Conservation (phyloP, 2,888 invertebrate species). For the Lymantria monacha region DNA sequence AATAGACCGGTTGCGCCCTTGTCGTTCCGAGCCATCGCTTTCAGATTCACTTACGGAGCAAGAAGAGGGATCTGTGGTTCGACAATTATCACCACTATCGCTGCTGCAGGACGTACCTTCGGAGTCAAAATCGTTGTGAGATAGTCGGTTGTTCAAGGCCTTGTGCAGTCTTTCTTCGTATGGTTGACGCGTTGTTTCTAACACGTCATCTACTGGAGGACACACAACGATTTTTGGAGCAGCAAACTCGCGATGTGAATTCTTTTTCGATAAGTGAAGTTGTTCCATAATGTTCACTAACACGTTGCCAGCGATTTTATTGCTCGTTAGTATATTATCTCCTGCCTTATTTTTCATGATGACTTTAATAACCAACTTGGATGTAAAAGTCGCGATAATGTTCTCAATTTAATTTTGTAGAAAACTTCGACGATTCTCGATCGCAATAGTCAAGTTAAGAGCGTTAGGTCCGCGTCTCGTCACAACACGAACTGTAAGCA, state of each 20-base stretch:
- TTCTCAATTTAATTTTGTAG: slow-evolving; percentile 33
- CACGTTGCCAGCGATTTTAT: slow-evolving; percentile 55
- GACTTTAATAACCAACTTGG: slow-evolving; percentile 33
- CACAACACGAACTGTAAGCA: background rate
- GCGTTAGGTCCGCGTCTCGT: slow-evolving; percentile 16
- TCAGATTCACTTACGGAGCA: slow-evolving; percentile 84
- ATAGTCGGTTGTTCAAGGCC: slow-evolving; percentile 84
- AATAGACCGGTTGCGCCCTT: slow-evolving; percentile 76
- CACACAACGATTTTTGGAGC: slow-evolving; percentile 75
- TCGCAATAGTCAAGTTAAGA: slow-evolving; percentile 28
- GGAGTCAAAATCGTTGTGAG: slow-evolving; percentile 72
- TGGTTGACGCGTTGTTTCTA: slow-evolving; percentile 78
- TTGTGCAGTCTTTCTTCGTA: slow-evolving; percentile 85
- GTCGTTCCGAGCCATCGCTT: slow-evolving; percentile 82
- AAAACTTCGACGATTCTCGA: slow-evolving; percentile 61
- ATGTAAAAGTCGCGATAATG: background rate
- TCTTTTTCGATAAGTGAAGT: slow-evolving; percentile 45
- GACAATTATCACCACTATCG: slow-evolving; percentile 66
- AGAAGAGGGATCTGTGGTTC: slow-evolving; percentile 70
- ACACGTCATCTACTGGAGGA: slow-evolving; percentile 76
- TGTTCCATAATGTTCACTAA: slow-evolving; percentile 50
- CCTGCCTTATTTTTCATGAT: slow-evolving; percentile 69
- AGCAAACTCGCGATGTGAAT: slow-evolving; percentile 54
- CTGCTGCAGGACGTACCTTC: slow-evolving; percentile 72
- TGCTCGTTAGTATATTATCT: slow-evolving; percentile 57